These are phyloP conservation scores for Rhizomys pruinosus DNA, from an alignment of 2,113 vertebrate species.

Conservation along the genomic window DNA sequence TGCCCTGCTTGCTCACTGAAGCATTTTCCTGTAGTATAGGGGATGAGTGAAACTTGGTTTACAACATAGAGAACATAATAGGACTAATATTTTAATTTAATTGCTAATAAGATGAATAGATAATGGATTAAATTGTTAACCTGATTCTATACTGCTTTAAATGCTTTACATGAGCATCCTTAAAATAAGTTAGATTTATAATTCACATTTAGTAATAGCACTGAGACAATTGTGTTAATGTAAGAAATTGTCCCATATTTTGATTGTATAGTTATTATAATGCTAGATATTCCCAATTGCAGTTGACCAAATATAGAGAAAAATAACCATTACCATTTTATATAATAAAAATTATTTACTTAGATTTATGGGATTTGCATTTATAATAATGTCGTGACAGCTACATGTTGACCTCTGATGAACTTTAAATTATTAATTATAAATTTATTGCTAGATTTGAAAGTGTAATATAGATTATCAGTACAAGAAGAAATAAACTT, in stretches of 20 bases:
- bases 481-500: conserved; percentile 20
- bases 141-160: conserved; percentile 76
- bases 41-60: conserved; percentile 82
- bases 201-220: conserved; percentile 67
- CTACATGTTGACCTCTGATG: conserved; percentile 36
- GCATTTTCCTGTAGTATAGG: conserved; percentile 68
- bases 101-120: conserved; percentile 80
- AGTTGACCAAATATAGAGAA: conserved; percentile 32
- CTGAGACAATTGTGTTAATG: conserved; percentile 57
- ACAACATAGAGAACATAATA: conserved; percentile 70
- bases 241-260: conserved; percentile 72
- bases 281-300: conserved; percentile 63
- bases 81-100: conserved; percentile 76
- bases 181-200: conserved; percentile 80
- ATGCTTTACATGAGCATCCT: conserved; percentile 65
- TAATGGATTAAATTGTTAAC: conserved; percentile 79
- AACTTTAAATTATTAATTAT: conserved; percentile 60
- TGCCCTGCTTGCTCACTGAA: conserved; percentile 70
- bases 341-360: not conserved
- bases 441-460: conserved; percentile 68
- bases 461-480: conserved; percentile 56
- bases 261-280: conserved; percentile 21
- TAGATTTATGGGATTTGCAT: not conserved
- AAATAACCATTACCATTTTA: not conserved
- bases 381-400: conserved; percentile 47